Percentiles rank a stretch among this genome's conserved stretches.
phyloP scores from a whole-genome alignment of 2,113 vertebrate genomes.

The Lagenorhynchus albirostris region DNA sequence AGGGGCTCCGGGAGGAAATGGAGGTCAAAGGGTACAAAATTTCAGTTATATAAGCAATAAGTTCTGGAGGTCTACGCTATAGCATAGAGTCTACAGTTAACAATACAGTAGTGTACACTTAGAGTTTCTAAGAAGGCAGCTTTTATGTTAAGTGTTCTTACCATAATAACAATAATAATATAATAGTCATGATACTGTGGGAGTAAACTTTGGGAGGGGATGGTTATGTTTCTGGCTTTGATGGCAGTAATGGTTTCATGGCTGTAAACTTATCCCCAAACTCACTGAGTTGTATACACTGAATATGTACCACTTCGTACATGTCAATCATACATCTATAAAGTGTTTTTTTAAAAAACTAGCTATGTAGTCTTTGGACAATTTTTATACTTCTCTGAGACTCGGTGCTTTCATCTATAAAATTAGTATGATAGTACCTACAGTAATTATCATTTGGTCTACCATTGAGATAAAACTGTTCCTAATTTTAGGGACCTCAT shows the following conservation, averaged over 20 bases:
- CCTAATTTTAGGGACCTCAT: background rate
- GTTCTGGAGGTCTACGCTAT: background rate
- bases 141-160: background rate
- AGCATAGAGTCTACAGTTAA: background rate
- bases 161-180: background rate
- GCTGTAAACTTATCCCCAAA: background rate
- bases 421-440: background rate
- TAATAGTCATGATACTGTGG: background rate
- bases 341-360: background rate
- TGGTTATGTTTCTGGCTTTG: background rate
- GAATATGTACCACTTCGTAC: background rate
- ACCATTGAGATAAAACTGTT: background rate
- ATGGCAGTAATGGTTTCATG: background rate
- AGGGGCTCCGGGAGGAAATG: background rate
- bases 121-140: background rate
- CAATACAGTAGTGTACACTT: background rate
- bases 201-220: background rate
- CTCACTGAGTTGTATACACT: background rate
- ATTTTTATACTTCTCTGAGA: background rate
- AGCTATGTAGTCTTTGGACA: background rate
- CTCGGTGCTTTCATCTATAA: background rate
- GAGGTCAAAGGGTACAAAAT: background rate
- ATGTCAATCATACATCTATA: background rate
- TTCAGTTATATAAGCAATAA: background rate
- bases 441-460: background rate